Percentiles rank a stretch among this genome's conserved stretches.
Evolutionary conservation across 2,113 vertebrate species (phyloP).

Genomic region (Alaudala cheleensis): DNA sequence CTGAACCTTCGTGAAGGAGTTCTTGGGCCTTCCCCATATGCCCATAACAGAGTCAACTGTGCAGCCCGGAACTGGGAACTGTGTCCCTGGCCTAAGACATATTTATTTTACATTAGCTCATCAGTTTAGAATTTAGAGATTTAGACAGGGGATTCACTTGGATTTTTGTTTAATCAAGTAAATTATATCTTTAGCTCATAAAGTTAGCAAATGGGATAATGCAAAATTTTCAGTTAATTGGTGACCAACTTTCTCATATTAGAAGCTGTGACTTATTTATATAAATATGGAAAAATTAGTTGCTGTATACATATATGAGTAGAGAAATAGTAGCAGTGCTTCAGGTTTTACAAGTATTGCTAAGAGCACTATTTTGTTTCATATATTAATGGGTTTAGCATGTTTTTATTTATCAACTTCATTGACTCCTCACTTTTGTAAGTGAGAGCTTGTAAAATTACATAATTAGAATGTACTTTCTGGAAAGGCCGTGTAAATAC

Average conservation of each 20-base stretch:
- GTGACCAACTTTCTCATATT: background rate
- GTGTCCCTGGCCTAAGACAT: background rate
- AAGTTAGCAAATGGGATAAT: background rate
- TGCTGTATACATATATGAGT: background rate
- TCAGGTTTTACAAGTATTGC: background rate
- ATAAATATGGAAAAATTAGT: background rate
- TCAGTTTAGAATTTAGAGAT: background rate
- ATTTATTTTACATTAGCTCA: background rate
- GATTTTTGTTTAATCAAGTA: background rate
- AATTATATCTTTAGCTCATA: background rate
- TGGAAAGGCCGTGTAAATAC: background rate
- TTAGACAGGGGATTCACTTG: background rate
- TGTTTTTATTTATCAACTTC: background rate
- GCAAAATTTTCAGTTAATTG: background rate
- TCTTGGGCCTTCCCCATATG: background rate
- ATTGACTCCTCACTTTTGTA: background rate
- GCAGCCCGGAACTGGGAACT: background rate
- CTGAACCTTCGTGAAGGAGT: background rate
- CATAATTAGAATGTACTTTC: background rate
- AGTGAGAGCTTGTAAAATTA: background rate
- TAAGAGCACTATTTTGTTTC: background rate
- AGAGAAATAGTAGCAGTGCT: background rate
- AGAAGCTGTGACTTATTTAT: background rate
- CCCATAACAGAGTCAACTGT: background rate
- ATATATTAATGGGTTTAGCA: rapidly evolving